Percentiles rank a stretch among this genome's conserved stretches.
These are phyloP conservation scores for Tinea semifulvella DNA, from an alignment of 2,888 invertebrate genomes.

Conservation along the genomic window DNA sequence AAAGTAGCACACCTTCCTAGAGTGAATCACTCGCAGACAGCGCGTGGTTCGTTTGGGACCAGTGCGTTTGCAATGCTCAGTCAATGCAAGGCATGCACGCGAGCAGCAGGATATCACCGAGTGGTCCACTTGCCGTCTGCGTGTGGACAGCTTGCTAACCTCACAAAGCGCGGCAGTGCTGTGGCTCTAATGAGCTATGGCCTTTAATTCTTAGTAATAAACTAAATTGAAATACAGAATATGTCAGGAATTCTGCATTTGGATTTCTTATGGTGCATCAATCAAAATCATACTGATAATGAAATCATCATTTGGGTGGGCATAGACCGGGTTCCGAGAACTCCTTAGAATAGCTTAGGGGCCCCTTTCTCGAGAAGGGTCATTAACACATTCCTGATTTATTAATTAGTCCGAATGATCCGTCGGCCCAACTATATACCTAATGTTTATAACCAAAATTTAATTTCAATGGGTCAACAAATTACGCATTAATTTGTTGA, in stretches of 20 bases:
- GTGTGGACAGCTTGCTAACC: no score
- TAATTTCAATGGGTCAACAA: no score
- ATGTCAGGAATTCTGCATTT: conserved; percentile 56
- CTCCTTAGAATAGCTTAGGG: conserved; percentile 24
- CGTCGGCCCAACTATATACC: no score
- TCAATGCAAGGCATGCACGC: no score
- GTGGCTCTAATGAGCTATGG: conserved; percentile 53
- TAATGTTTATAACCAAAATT: background rate
- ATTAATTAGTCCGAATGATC: conserved; percentile 45
- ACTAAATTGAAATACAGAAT: conserved; percentile 54
- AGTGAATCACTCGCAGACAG: no score
- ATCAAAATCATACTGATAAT: conserved; percentile 68
- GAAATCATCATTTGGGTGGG: conserved; percentile 68
- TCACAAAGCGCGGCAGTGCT: no score
- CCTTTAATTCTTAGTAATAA: conserved; percentile 64
- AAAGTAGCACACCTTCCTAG: no score
- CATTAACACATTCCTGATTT: conserved; percentile 65
- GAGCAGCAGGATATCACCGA: no score
- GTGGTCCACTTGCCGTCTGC: no score
- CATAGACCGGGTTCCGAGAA: conserved; percentile 58
- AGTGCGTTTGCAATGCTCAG: no score
- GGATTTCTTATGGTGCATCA: conserved; percentile 61
- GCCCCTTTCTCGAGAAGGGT: conserved; percentile 18
- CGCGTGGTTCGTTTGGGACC: no score
- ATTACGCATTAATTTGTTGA: no score